Conservation (phyloP, 1,140 invertebrate species). For the Drosophila simulans region DNA sequence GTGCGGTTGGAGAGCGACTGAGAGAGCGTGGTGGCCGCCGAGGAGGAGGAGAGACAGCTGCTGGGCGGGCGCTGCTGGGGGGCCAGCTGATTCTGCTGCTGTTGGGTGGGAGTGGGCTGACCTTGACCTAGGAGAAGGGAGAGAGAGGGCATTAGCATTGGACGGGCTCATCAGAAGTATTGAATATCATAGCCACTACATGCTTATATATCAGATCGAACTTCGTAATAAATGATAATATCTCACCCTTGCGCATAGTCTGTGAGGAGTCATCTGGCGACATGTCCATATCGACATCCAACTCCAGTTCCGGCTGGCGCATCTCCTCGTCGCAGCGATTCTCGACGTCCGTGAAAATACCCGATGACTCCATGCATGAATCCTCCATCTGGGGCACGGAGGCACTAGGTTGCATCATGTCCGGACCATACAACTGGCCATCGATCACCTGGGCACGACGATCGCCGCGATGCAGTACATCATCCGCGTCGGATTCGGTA, state of each 20-base stretch:
- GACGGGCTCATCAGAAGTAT: background rate
- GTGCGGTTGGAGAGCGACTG: constrained; percentile 72
- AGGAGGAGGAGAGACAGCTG: constrained; percentile 70
- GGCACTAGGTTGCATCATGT: constrained; percentile 84
- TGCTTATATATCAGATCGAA: too few species aligned
- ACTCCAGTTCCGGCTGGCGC: constrained; percentile 63
- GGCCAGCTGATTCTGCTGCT: constrained; percentile 51
- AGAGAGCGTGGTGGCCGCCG: constrained; percentile 67
- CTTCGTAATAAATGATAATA: background rate
- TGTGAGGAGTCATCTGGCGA: constrained; percentile 86
- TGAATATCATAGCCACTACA: background rate
- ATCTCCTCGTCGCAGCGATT: constrained; percentile 86
- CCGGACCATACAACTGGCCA: constrained; percentile 91
- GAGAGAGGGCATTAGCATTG: background rate
- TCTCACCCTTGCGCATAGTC: constrained; percentile 71
- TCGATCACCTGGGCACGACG: constrained; percentile 92
- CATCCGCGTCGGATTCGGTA: constrained; percentile 94
- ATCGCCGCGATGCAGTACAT: constrained; percentile 90
- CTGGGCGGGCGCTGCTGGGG: constrained; percentile 59
- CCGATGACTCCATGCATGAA: constrained; percentile 93
- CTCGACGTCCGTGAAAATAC: constrained; percentile 93
- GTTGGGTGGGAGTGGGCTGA: constrained; percentile 31
- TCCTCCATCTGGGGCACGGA: constrained; percentile 86
- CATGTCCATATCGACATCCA: constrained; percentile 84
- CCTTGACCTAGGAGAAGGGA: constrained; percentile 65